Evolutionary conservation across 2,888 invertebrate genomes (phyloP), one percentile per base, ranked within the genome.

Genomic region (Sussaba pulchella): DNA sequence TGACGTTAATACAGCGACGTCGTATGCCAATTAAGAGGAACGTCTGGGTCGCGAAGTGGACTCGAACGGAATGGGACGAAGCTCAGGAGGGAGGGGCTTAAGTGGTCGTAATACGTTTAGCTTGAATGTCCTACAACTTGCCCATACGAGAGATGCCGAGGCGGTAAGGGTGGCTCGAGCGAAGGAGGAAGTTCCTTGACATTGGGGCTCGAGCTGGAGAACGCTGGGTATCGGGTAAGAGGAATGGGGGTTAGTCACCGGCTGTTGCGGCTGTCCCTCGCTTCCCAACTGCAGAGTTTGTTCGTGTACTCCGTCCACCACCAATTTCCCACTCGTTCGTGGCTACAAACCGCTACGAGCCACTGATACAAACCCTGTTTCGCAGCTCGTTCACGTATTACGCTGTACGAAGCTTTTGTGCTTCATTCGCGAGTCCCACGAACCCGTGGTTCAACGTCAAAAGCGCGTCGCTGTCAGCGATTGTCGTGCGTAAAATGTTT

Each of bases 91-190:
- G 31, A 5, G 88, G 81, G 87, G 88, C 85, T 87, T 88, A 89
- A 90, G 90, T 89, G 89, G 88, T 89, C 89, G 88, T 90, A 91
- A 90, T 90, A 89, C 89, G 88, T 90, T 90, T 88, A 89, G 85
- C 85, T 78, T 83, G 85, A 87, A 88, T 86, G 88, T 84, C 85
- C 85, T 85, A 84, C 80, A 89, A 89, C 87, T 87, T 87, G 83
- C 85, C 83, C 78, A 63, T 41, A 54, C 45, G 79, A 64, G 73
- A 69, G 74, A 57, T 54, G 59, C n/a, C 39, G 64, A 17, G 64
- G 47, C 47, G 9, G 14, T n/a, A 61, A 73, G 69, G 67, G 66
- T 73, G 19, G 41, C 36, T 31, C 12, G 59, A 59, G 47, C 24
- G 31, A 69, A 54, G 57, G 45, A 64, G 82, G 43, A 67, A 67